Evolutionary conservation across 1,140 invertebrate genomes (phyloP), one percentile per base, ranked within the genome.

Genomic region (Carcinoscorpius rotundicauda): DNA sequence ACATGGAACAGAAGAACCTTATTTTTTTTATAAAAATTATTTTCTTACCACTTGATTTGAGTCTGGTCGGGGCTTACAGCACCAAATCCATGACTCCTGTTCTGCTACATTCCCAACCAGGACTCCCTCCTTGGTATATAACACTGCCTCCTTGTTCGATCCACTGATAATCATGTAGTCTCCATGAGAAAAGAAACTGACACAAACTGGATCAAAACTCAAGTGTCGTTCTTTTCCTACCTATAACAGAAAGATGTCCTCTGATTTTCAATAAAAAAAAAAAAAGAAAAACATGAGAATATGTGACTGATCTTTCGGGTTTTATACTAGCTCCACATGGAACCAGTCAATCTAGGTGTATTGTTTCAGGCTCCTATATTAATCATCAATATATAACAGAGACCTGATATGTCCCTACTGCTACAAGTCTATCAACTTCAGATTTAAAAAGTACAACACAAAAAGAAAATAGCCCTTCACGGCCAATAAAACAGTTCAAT

Each of bases 131-230:
- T 85, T 84, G 0, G 91, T 93, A 73, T 89, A 89, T 49, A 96
- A 80, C 57, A 82, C 76, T 58, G 79, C 77, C 72, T 90, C 85
- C 53, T 86, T 88, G 74, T 93, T 91, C 63, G 89, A 86, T 0
- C 93, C 93, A 69, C 83, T 83, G 49, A 92, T 81, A n/a, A 94
- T 74, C 57, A 96, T 81, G 74, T 90, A 96, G 74, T 94, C 88
- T 5, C 89, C 82, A 58, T 78, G 85, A 9, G 83, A 81, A 75
- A 93, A 91, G 75, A 90, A 90, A 58, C 77, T 81, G 8, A 95
- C 78, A 73, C 82, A 84, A 58, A 90, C 79, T 0, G 92, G 87
- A 76, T 94, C 91, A 77, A 87, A 95, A 61, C 85, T 86, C 3
- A 94, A 73, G 61, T 78, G 75, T 72, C 86, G 77, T 69, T 95